Evolutionary conservation across 2,888 invertebrate genomes (phyloP).

Genomic region (Eristalinus sepulchralis): DNA sequence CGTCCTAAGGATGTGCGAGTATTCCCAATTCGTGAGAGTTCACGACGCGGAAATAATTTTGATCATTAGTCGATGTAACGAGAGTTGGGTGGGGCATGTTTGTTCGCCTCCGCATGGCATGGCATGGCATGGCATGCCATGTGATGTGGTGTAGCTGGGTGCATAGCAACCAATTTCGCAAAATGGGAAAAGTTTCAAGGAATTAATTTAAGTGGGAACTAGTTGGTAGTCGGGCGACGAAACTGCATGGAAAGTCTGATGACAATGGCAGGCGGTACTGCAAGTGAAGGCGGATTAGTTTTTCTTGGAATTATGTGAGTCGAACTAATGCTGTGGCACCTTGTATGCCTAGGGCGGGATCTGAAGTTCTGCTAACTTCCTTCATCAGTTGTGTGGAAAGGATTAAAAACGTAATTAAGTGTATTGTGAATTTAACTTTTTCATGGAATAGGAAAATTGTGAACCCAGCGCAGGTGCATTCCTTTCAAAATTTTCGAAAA

Average conservation of each 20-base stretch:
- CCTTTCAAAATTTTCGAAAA: no score
- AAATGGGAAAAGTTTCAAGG: slow-evolving; percentile 46
- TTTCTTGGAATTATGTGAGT: not conserved
- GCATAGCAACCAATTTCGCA: slow-evolving; percentile 24
- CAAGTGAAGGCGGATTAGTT: not conserved
- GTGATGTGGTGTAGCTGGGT: slow-evolving; percentile 1
- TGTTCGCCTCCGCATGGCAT: slow-evolving; percentile 1
- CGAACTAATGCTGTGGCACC: not conserved
- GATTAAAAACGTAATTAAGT: no score
- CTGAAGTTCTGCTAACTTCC: no score
- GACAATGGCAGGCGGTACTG: not conserved
- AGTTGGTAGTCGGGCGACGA: not conserved
- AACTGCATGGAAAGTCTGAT: not conserved
- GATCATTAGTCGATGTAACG: slow-evolving; percentile 64
- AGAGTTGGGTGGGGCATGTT: slow-evolving; percentile 22
- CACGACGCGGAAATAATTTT: slow-evolving; percentile 42
- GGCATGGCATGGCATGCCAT: slow-evolving; percentile 1
- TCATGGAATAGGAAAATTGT: no score
- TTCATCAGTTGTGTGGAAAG: no score
- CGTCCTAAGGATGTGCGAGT: slow-evolving; percentile 6
- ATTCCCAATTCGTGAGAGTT: slow-evolving; percentile 16
- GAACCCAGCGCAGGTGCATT: no score
- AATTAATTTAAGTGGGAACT: slow-evolving; percentile 13
- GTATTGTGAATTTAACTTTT: no score
- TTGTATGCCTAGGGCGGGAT: not conserved